phyloP scores from a whole-genome alignment of 2,113 vertebrate species.

The Aptenodytes patagonicus region DNA sequence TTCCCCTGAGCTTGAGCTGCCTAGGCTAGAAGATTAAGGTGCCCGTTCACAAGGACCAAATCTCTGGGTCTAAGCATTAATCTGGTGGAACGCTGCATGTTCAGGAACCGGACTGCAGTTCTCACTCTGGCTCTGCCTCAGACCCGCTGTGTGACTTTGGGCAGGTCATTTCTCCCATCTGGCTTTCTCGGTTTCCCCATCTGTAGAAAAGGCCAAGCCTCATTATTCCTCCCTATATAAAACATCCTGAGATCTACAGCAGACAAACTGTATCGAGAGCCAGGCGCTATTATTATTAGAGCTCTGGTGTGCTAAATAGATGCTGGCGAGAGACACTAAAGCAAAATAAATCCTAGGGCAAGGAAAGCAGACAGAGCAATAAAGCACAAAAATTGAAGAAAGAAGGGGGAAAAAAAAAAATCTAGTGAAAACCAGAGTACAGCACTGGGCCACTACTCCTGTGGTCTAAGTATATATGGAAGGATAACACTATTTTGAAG shows the following conservation, averaged over 20 bases:
- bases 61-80: neutral
- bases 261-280: neutral
- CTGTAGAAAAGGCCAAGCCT: neutral
- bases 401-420: neutral
- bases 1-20: neutral
- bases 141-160: neutral
- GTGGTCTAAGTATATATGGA: neutral
- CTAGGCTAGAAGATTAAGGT: neutral
- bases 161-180: neutral
- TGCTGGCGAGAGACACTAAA: neutral
- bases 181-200: neutral
- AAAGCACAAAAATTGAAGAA: neutral
- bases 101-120: neutral
- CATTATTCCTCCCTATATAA: neutral
- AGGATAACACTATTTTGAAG: neutral
- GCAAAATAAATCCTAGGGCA: neutral
- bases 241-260: neutral
- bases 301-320: neutral
- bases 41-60: neutral
- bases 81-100: fast-evolving
- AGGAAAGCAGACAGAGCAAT: neutral
- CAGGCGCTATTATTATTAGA: neutral
- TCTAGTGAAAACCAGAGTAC: neutral
- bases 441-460: neutral
- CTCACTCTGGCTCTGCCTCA: neutral